phyloP scores from a whole-genome alignment of 2,113 vertebrate species.

The Hypomesus transpacificus region DNA sequence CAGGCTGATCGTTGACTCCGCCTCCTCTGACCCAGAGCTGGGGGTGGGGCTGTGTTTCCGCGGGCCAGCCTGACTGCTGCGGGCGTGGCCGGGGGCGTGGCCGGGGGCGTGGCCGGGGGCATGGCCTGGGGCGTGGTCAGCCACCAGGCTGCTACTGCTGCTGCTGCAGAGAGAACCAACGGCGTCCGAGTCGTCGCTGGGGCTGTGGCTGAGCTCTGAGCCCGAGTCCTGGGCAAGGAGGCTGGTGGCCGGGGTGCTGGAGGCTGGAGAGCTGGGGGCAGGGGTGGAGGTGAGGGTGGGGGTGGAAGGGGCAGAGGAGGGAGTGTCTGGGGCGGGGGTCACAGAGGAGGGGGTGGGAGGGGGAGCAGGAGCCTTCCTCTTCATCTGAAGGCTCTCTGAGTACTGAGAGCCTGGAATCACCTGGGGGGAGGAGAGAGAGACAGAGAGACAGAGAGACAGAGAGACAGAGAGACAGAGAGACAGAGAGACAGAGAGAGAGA shows the following conservation, averaged over 20 bases:
- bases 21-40: constrained; percentile 47
- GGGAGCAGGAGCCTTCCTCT: constrained; percentile 83
- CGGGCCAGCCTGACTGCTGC: constrained; percentile 25
- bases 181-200: constrained; percentile 72
- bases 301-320: constrained; percentile 20
- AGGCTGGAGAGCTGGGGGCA: constrained; percentile 48
- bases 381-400: constrained; percentile 80
- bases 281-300: constrained; percentile 29
- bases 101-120: constrained; percentile 11
- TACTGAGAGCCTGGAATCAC: constrained; percentile 68
- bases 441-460: too few species aligned
- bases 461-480: too few species aligned
- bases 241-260: constrained; percentile 68
- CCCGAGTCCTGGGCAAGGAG: constrained; percentile 73
- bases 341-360: constrained; percentile 57
- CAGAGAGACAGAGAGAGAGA: constrained; percentile 7
- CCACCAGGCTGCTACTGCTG: constrained; percentile 64
- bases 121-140: constrained; percentile 7
- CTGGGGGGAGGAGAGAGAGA: constrained; percentile 58
- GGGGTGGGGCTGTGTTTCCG: constrained; percentile 37
- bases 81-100: not conserved
- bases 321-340: constrained; percentile 29
- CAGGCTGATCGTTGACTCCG: constrained; percentile 64
- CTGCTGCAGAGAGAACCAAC: constrained; percentile 63
- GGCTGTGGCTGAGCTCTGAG: constrained; percentile 74